Base-by-base conservation (phyloP, 2,797 vertebrate species). In the Heliangelus exortis region DNA sequence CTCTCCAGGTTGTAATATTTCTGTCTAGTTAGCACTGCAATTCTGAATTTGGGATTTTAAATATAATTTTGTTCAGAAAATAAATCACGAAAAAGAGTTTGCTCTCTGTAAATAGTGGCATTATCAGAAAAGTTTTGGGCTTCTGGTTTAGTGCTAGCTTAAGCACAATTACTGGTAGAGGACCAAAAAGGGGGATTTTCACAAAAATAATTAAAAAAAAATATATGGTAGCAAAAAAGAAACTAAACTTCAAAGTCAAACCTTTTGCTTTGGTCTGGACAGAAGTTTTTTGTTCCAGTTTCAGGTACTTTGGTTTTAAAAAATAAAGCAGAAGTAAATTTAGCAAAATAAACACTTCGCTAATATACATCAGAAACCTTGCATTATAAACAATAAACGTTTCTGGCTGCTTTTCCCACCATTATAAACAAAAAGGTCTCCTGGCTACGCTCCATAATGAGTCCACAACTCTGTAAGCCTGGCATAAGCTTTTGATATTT, bases 1-100 rank as follows among this genome's bases (percentile, higher is more conserved):
- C 76, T 90, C 65, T 57, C 80, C 90, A 75, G 58, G 33, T 84
- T 74, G 71, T 74, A 80, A 89, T 87, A 90, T 65, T 81, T 57
- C 62, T 75, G 67, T 63, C 87, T 82, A 82, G 75, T 61, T 92
- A 94, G 84, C 0, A 1, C 29, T 82, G 84, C 80, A 61, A 76
- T 78, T 92, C 84, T 91, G 71, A 74, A 84, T 88, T 88, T 90
- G 78, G 80, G 87, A 88, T 76, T 76, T 78, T 80, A 91, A 62
- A 66, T 34, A 74, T 72, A 66, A 66, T 57, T 76, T 69, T 20
- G 1, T 84, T 89, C 63, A 89, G 63, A 77, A 84, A 73, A 62
- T 86, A 68, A 83, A 80, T 55, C 59, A 93, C 81, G 55, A 55
- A 72, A 51, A 93, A 80, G 68, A 2, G 7, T 45, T 91, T 1